Base-by-base conservation (phyloP, 2,113 vertebrate species). In the Colaptes auratus region DNA sequence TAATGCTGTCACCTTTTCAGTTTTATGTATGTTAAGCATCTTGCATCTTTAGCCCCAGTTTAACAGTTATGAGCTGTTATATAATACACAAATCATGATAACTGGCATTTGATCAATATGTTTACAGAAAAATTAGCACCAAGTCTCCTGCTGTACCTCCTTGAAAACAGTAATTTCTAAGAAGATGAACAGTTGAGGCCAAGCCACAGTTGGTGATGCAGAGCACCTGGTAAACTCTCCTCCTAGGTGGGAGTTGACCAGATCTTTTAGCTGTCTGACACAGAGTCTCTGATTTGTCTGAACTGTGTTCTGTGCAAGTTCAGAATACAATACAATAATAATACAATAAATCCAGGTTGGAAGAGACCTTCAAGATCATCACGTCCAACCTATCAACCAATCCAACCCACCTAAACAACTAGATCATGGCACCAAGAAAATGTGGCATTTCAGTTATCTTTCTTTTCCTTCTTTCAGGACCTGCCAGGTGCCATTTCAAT, bases 371-470 rank as follows among this genome's bases (percentile, higher is more conserved):
- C n/a, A n/a, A n/a, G n/a, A n/a, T n/a, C n/a, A n/a, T n/a, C n/a
- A n/a, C n/a, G n/a, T n/a, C n/a, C n/a, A n/a, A n/a, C n/a, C n/a
- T n/a, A n/a, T n/a, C n/a, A n/a, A n/a, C n/a, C n/a, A n/a, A n/a
- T n/a, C n/a, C n/a, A n/a, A n/a, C n/a, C n/a, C n/a, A n/a, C n/a
- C n/a, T n/a, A n/a, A n/a, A n/a, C n/a, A n/a, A n/a, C n/a, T n/a
- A n/a, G n/a, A n/a, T n/a, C n/a, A n/a, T n/a, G n/a, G n/a, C n/a
- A n/a, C n/a, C n/a, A 27, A 61, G 77, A 75, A 93, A 94, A 72
- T 12, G 10, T 88, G 90, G 78, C 86, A 89, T 92, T 96, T 89
- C 70, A 72, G 25, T 82, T 88, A 17, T 21, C 28, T 50, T 86
- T 90, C 53, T 88, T 28, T 23, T 39, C 39, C 39, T 83, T 4